phyloP scores from a whole-genome alignment of 2,888 invertebrate species.

The Magallana nippona region DNA sequence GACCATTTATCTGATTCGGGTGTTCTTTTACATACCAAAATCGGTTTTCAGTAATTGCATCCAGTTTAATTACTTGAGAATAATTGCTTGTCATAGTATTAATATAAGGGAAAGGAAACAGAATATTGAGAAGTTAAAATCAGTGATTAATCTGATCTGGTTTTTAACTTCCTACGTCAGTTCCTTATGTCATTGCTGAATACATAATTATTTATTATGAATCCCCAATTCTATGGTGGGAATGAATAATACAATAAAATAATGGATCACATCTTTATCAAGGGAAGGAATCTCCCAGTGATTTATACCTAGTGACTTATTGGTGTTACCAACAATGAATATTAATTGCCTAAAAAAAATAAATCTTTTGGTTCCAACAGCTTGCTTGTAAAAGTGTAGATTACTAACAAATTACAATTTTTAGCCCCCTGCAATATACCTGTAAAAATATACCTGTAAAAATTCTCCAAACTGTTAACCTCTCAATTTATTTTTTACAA shows the following conservation, averaged over 20 bases:
- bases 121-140: background rate
- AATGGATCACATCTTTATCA: slow-evolving; percentile 19
- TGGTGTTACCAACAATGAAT: slow-evolving; percentile 16
- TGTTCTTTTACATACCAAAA: too few species aligned
- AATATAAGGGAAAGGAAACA: background rate
- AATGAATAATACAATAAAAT: background rate
- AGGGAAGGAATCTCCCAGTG: background rate
- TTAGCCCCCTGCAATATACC: background rate
- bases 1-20: background rate
- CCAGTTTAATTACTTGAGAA: background rate
- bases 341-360: slow-evolving; percentile 21
- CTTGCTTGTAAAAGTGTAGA: background rate
- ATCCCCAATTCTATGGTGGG: background rate
- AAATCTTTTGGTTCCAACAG: background rate
- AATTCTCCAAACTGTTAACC: background rate
- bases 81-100: background rate
- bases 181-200: slow-evolving; percentile 8
- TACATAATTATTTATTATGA: background rate
- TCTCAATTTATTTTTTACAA: background rate
- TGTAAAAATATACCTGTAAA: background rate
- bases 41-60: too few species aligned
- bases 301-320: slow-evolving; percentile 6
- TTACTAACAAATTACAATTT: background rate
- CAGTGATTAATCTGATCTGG: background rate
- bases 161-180: background rate